Conservation (phyloP, 2,888 invertebrate species). For the Mythimna loreyi region DNA sequence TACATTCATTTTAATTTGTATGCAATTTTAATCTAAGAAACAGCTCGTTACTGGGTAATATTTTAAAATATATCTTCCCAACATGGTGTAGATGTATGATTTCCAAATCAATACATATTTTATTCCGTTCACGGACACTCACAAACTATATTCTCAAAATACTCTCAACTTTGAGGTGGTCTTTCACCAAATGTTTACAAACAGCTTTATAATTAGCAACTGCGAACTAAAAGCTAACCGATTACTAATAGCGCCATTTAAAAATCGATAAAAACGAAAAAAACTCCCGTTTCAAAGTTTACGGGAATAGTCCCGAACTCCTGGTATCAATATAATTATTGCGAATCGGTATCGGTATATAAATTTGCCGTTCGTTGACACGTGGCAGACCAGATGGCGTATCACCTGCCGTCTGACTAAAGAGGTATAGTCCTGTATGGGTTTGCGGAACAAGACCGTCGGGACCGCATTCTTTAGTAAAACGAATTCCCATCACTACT, state of each 20-base stretch:
- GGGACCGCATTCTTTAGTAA: constrained; percentile 81
- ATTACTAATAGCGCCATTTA: constrained; percentile 65
- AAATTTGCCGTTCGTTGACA: constrained; percentile 75
- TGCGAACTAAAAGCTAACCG: constrained; percentile 50
- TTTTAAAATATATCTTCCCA: background rate
- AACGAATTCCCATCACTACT: constrained; percentile 77
- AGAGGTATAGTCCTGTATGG: constrained; percentile 70
- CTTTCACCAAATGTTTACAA: constrained; percentile 52
- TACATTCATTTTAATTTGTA: background rate
- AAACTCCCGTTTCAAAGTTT: constrained; percentile 70
- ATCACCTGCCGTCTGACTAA: constrained; percentile 81
- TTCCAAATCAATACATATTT: background rate
- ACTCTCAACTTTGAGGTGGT: constrained; percentile 55
- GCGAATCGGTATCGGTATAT: constrained; percentile 75
- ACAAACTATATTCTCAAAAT: constrained; percentile 26
- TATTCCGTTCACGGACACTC: background rate
- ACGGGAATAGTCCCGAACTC: constrained; percentile 71
- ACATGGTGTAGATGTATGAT: background rate
- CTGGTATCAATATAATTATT: constrained; percentile 72
- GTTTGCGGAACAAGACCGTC: constrained; percentile 77
- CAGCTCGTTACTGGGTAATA: background rate
- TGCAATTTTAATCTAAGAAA: background rate
- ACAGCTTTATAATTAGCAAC: constrained; percentile 59
- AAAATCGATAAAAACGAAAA: constrained; percentile 69
- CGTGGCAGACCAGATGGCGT: constrained; percentile 84